Conservation (phyloP, 64 coral and sea anemone genomes). For the Acropora yongei region DNA sequence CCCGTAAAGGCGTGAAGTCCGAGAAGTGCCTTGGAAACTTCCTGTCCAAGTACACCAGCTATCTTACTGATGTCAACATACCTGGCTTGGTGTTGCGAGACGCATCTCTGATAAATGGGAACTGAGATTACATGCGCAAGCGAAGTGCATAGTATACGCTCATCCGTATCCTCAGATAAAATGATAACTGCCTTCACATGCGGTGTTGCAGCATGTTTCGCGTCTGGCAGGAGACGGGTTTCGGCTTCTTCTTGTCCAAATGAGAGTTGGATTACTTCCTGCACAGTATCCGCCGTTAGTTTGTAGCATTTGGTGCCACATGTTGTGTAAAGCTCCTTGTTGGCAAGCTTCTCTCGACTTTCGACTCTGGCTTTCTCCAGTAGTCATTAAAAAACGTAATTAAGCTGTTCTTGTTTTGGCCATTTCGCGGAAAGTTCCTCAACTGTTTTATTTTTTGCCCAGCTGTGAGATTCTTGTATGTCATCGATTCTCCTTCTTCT, state of each 20-base stretch:
- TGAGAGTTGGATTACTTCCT: neutral
- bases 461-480: too few relatives aligned
- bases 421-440: too few relatives aligned
- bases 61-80: slow-evolving; percentile 57
- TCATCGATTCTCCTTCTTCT: too few relatives aligned
- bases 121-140: neutral
- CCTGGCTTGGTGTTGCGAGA: neutral
- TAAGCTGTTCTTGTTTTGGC: too few relatives aligned
- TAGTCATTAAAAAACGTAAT: too few relatives aligned
- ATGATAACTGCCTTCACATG: neutral
- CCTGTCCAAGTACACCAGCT: slow-evolving; percentile 6
- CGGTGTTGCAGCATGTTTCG: neutral
- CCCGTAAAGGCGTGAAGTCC: slow-evolving; percentile 6
- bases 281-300: neutral
- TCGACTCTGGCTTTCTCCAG: neutral
- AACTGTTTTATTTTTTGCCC: too few relatives aligned
- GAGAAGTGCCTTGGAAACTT: neutral
- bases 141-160: neutral
- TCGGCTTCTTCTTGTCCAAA: neutral
- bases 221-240: neutral
- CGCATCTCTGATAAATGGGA: slow-evolving; percentile 15
- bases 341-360: slow-evolving; percentile 5
- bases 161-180: neutral
- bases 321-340: neutral
- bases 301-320: neutral